Conservation (phyloP, 2,888 invertebrate species). For the Folsomia candida region DNA sequence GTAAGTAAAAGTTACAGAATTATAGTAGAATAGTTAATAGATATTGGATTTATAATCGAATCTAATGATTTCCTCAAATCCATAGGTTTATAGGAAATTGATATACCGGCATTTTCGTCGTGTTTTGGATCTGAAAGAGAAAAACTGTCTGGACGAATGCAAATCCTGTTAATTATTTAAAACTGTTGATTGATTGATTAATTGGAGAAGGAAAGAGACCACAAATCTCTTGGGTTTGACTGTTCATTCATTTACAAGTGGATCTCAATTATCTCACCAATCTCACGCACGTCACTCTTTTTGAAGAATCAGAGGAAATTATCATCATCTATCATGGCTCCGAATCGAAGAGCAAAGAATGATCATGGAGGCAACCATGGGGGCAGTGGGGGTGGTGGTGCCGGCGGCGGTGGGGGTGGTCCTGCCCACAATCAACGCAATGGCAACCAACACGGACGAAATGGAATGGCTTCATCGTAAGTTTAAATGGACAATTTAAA, state of each 20-base stretch:
- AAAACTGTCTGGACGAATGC: no score
- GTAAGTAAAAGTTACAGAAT: no score
- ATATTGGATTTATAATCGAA: background rate
- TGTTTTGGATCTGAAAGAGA: no score
- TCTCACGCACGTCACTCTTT: background rate
- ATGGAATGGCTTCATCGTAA: background rate
- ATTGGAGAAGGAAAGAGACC: no score
- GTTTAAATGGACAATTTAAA: background rate
- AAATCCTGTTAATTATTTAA: no score
- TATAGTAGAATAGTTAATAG: no score
- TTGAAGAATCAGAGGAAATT: background rate
- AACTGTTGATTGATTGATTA: no score
- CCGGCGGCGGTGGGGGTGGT: background rate
- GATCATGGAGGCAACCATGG: background rate
- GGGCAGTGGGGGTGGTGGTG: background rate
- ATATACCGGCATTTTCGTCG: background rate
- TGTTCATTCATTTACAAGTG: no score
- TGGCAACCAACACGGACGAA: background rate
- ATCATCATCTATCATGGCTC: slow-evolving; percentile 3
- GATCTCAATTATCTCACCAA: background rate
- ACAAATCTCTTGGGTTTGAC: no score
- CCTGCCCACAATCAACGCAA: slow-evolving; percentile 1
- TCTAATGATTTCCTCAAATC: no score
- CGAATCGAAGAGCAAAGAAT: slow-evolving; percentile 10
- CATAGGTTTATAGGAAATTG: no score